Base-by-base conservation (phyloP, 2,888 invertebrate species). In the Odontothrips loti region DNA sequence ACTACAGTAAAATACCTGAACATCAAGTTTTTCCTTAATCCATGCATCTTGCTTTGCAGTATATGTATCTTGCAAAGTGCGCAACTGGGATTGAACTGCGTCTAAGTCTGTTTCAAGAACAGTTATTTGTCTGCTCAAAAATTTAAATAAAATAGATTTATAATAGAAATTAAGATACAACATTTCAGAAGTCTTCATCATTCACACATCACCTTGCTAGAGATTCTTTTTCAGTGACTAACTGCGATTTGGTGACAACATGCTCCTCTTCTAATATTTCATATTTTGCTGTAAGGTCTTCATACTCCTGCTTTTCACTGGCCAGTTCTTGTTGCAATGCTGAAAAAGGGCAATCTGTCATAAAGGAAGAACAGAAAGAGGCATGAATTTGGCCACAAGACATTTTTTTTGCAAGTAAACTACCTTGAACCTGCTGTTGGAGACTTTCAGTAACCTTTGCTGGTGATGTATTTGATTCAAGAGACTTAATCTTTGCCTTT, bases 241-340 rank as follows among this genome's bases (percentile, higher is more conserved):
- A 88, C 86, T 94, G 92, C 11, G 95, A 93, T 87, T 95, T 95
- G 83, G 93, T 93, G 0, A 94, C 91, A 0, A 95, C 94, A 84
- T 95, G 94, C 85, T 96, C 95, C 86, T 96, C 95, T 86, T 94
- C 94, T 63, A 96, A 87, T 82, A 93, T 90, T 87, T 95, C 96
- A 87, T 95, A 95, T 87, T 94, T 95, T 27, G 91, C 90, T 48
- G 94, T 95, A 81, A 96, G 88, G 84, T 95, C 94, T 80, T 94
- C 93, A 86, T 93, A 94, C 84, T 94, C 93, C 83, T 93, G 92
- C 83, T 91, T 91, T 86, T 93, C 93, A 80, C 89, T 90, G 29
- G 90, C 89, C 68, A 95, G 86, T 48, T 92, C 91, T 84, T 90
- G 89, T 86, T 95, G 93, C 82, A 94, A 86, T 84, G 91, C 94